phyloP scores from a whole-genome alignment of 2,888 invertebrate genomes.

The Ormyrus labotus region DNA sequence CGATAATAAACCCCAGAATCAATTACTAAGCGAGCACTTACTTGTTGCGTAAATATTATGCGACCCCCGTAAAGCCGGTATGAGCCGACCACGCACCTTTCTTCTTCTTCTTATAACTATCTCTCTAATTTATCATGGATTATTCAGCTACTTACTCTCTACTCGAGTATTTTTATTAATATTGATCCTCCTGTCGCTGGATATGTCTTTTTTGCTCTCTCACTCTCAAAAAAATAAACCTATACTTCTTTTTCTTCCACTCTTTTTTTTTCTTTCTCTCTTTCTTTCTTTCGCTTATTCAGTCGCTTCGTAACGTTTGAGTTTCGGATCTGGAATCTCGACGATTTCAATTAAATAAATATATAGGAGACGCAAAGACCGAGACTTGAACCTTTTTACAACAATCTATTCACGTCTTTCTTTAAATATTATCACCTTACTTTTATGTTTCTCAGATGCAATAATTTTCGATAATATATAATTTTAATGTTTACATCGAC shows the following conservation, averaged over 20 bases:
- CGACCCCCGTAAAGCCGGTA: slow-evolving; percentile 68
- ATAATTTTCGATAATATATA: neutral
- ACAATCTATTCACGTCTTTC: neutral
- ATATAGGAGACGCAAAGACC: neutral
- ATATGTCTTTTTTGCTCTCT: too few species aligned
- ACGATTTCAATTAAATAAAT: too few species aligned
- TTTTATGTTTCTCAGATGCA: neutral
- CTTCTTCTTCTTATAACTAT: slow-evolving; percentile 54
- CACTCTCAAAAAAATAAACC: too few species aligned
- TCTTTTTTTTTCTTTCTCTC: too few species aligned
- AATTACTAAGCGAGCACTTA: slow-evolving; percentile 15
- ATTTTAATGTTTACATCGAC: neutral
- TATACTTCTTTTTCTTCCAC: too few species aligned
- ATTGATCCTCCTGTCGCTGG: too few species aligned
- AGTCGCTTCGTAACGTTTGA: too few species aligned
- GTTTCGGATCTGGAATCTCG: too few species aligned
- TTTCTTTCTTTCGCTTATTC: too few species aligned
- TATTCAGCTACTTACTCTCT: too few species aligned
- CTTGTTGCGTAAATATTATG: slow-evolving; percentile 63
- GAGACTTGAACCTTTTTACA: neutral
- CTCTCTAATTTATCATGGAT: neutral
- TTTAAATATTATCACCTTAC: neutral
- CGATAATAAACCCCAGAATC: slow-evolving; percentile 37
- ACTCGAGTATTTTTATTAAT: too few species aligned
- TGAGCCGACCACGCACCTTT: slow-evolving; percentile 69